Conservation (phyloP, 2,797 vertebrate species). For the Nasua narica region DNA sequence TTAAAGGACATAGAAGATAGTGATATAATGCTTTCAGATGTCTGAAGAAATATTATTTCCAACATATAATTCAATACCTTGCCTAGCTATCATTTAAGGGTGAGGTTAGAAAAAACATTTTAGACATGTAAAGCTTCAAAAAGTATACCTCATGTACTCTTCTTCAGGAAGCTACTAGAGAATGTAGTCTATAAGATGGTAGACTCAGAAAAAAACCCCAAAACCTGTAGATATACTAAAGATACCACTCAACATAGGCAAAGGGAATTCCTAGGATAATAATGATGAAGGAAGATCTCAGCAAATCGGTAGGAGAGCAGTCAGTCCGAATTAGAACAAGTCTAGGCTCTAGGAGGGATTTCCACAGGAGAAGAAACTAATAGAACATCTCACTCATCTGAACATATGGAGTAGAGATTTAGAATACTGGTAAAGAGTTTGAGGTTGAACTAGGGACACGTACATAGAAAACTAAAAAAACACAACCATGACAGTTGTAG, state of each 20-base stretch:
- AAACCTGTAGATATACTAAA: neutral
- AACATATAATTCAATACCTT: conserved; percentile 40
- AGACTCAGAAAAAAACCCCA: neutral
- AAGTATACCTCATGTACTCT: neutral
- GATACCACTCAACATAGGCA: neutral
- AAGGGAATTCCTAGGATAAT: neutral
- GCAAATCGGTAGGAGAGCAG: neutral
- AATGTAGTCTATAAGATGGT: neutral
- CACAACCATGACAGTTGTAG: neutral
- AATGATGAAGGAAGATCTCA: neutral
- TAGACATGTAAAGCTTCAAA: conserved; percentile 28
- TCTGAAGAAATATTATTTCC: conserved; percentile 35
- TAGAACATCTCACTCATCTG: neutral
- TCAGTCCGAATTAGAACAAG: neutral
- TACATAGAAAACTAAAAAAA: neutral
- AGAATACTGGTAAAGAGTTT: neutral
- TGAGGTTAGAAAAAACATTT: neutral
- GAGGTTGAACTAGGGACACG: neutral
- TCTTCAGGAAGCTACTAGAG: neutral
- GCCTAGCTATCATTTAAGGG: conserved; percentile 3
- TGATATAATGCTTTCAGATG: neutral
- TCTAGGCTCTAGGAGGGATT: neutral
- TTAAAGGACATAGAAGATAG: neutral
- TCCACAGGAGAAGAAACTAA: neutral
- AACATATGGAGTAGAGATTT: neutral